Conservation (phyloP, 1,140 invertebrate genomes). For the Wiebesia pumilae region DNA sequence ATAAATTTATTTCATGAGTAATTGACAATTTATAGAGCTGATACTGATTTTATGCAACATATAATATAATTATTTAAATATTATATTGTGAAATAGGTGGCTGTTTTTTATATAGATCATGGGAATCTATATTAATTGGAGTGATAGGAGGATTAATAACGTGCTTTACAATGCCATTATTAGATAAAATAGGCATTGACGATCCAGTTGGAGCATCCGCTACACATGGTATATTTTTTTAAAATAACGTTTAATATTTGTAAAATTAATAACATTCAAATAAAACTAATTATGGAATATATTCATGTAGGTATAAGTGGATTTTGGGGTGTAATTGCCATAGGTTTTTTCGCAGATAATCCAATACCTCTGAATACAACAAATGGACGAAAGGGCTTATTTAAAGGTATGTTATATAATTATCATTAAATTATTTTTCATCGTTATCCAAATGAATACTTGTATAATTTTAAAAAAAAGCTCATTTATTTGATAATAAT, state of each 20-base stretch:
- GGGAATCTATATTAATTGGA: constrained; percentile 91
- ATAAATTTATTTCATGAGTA: no score
- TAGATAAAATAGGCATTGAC: constrained; percentile 87
- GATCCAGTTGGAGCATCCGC: constrained; percentile 94
- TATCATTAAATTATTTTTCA: neutral
- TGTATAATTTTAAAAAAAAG: no score
- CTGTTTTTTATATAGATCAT: constrained; percentile 89
- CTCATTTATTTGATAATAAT: no score
- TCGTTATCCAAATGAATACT: no score
- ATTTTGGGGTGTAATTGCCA: constrained; percentile 86
- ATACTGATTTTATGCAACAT: neutral
- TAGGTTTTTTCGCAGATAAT: constrained; percentile 92
- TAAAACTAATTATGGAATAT: neutral
- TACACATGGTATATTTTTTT: constrained; percentile 82
- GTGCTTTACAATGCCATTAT: constrained; percentile 81
- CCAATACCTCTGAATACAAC: constrained; percentile 87
- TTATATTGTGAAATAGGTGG: constrained; percentile 77
- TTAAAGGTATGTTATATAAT: constrained; percentile 79
- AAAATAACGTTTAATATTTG: neutral
- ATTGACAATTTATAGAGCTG: no score
- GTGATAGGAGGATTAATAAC: constrained; percentile 85
- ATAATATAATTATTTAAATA: neutral
- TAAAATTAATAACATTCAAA: neutral
- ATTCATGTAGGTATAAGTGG: constrained; percentile 71
- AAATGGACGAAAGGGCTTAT: constrained; percentile 83